A percentile compares a stretch with the other conserved stretches of the same genome.
These are phyloP conservation scores for Peromyscus leucopus DNA, from an alignment of 2,113 vertebrate species.

Conservation along the genomic window DNA sequence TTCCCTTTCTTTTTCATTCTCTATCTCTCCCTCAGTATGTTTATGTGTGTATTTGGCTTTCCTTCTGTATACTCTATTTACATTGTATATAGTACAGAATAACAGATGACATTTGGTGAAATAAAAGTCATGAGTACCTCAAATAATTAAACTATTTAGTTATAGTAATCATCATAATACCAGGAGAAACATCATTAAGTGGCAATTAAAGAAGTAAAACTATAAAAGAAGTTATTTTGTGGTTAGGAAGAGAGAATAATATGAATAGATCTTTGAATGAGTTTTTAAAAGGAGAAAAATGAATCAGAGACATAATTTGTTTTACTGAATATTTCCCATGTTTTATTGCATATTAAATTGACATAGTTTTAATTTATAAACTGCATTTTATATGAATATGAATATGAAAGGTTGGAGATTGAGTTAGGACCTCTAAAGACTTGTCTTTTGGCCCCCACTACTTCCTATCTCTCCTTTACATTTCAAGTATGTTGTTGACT, in stretches of 20 bases:
- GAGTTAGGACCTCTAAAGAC: too few species aligned
- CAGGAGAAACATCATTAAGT: not conserved
- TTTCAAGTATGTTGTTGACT: too few species aligned
- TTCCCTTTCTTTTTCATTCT: not conserved
- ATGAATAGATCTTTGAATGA: not conserved
- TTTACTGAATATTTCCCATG: not conserved
- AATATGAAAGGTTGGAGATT: too few species aligned
- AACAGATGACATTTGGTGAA: not conserved
- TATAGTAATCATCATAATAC: not conserved
- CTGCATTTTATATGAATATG: too few species aligned
- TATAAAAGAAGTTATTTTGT: not conserved
- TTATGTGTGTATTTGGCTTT: not conserved
- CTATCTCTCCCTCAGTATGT: not conserved
- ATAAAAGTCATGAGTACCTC: not conserved
- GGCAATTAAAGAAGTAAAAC: not conserved
- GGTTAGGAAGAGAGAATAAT: conserved; percentile 2
- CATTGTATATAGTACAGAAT: not conserved
- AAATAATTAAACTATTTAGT: conserved; percentile 2
- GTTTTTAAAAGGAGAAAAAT: not conserved
- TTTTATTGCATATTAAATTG: conserved; percentile 40
- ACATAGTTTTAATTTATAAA: not conserved
- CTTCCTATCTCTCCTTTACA: too few species aligned
- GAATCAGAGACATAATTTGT: not conserved
- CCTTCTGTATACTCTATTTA: conserved; percentile 38
- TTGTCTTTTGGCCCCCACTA: too few species aligned